Evolutionary conservation across 2,797 vertebrate species (phyloP).

Genomic region (Lepilemur septentrionalis): DNA sequence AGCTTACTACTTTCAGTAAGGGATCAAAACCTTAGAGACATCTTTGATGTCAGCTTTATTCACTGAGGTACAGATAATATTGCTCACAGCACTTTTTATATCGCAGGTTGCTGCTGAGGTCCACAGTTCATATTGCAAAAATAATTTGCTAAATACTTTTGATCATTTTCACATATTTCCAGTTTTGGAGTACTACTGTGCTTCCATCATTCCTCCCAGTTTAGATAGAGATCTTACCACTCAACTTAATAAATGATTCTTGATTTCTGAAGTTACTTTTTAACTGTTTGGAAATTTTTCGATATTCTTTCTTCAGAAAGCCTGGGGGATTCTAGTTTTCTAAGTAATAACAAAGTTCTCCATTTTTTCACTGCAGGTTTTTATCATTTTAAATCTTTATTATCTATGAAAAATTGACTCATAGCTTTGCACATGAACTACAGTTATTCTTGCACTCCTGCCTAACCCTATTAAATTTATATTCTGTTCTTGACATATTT

Average conservation of each 20-base stretch:
- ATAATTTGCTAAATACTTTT: slow-evolving; percentile 56
- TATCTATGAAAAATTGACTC: neutral
- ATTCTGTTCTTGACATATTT: neutral
- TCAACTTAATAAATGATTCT: slow-evolving; percentile 19
- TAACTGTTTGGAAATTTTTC: slow-evolving; percentile 25
- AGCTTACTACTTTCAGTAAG: slow-evolving; percentile 17
- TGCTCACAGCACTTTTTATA: slow-evolving; percentile 34
- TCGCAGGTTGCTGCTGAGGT: slow-evolving; percentile 31
- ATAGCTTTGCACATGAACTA: neutral
- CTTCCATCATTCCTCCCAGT: neutral
- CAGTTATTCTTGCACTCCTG: neutral
- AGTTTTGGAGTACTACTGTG: neutral
- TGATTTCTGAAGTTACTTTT: slow-evolving; percentile 39
- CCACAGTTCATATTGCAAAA: slow-evolving; percentile 23
- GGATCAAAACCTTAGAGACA: slow-evolving; percentile 58
- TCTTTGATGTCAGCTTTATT: slow-evolving; percentile 58
- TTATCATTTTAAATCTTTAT: neutral
- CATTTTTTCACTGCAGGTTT: neutral
- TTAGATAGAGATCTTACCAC: slow-evolving; percentile 8
- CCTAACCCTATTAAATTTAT: neutral
- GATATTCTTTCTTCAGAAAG: neutral
- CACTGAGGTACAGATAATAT: neutral
- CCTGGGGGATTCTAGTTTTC: neutral
- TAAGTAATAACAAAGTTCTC: slow-evolving; percentile 7
- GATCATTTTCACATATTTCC: slow-evolving; percentile 42